Evolutionary conservation across 1,140 invertebrate species (phyloP), one percentile per base, ranked within the genome.

Genomic region (Solenopsis fugax): DNA sequence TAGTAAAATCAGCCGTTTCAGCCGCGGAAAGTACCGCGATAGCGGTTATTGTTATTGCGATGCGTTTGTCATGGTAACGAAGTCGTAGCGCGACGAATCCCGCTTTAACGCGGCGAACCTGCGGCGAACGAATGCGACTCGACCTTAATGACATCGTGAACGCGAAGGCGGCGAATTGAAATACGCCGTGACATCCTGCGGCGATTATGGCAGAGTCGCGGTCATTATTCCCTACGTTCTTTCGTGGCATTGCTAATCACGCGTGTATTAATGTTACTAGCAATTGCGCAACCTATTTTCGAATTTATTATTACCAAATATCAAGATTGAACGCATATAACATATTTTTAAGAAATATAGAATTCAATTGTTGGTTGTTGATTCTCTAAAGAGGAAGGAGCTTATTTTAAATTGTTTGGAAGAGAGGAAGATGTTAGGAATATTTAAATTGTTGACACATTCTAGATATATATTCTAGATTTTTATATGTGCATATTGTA

Each of bases 121-220:
- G 48, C 76, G 34, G 18, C 50, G 80, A 75, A 75, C 69, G 80
- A 84, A 84, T 60, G 41, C 80, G 54, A 75, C 69, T 52, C 41
- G 80, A 75, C 80, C 80, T 84, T 84, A 84, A 84, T 84, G 80
- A 84, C 80, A 84, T 72, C 80, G 69, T 56, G 80, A 84, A 84
- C 34, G 54, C 67, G 52, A 82, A 72, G 80, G 80, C 80, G 69
- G 41, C 54, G 80, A 71, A 84, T 84, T 84, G 65, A 54, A 84
- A 84, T 84, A 75, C 37, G 54, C 69, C 54, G 52, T 71, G 54
- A 82, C 37, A 72, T 82, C 67, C 78, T 72, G 65, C 37, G 37
- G 67, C 37, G 67, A 73, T 75, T 84, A 75, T 75, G 69, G 45
- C 54, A 60, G 24, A 41, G 45, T 84, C 54, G 69, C 41, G n/a